A percentile compares a stretch with the other conserved stretches of the same genome.
Conservation (phyloP, 2,797 vertebrate species). For the Acipenser ruthenus region DNA sequence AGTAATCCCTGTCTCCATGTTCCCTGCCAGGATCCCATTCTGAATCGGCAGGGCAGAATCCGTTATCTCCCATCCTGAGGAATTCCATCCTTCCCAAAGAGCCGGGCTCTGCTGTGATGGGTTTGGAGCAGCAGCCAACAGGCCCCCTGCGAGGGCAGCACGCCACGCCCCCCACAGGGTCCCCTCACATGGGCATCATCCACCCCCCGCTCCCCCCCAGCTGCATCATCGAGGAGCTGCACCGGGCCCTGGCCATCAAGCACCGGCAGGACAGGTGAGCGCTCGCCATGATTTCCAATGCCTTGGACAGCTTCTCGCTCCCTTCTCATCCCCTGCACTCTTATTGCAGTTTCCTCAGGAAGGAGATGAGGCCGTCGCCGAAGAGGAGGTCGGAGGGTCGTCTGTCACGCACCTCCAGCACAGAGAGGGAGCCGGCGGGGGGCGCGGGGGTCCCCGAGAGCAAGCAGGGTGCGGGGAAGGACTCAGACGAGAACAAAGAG, state of each 20-base stretch:
- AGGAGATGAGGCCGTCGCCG: conserved; percentile 76
- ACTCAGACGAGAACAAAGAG: conserved; percentile 92
- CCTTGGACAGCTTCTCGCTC: too few relatives aligned
- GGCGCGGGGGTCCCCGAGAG: conserved; percentile 45
- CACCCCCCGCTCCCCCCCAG: conserved; percentile 83
- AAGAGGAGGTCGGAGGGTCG: conserved; percentile 76
- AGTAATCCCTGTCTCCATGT: not conserved
- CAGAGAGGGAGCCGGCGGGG: conserved; percentile 55
- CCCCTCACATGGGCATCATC: conserved; percentile 74
- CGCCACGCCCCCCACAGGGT: conserved; percentile 71
- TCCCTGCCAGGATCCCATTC: conserved; percentile 43
- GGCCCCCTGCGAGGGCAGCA: conserved; percentile 65
- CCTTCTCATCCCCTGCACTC: not conserved
- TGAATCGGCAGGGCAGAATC: conserved; percentile 43
- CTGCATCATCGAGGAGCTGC: conserved; percentile 93
- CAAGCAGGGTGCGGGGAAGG: conserved; percentile 48
- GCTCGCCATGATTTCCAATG: not conserved
- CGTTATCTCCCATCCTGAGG: conserved; percentile 62
- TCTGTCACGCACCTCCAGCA: conserved; percentile 69
- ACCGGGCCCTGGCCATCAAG: conserved; percentile 86
- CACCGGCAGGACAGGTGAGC: conserved; percentile 87
- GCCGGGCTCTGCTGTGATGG: conserved; percentile 31
- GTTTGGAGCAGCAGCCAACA: conserved; percentile 25
- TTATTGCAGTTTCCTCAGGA: conserved; percentile 70
- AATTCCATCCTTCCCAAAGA: conserved; percentile 68